Conservation (phyloP, 2,113 vertebrate genomes). For the Nyctereutes procyonoides region DNA sequence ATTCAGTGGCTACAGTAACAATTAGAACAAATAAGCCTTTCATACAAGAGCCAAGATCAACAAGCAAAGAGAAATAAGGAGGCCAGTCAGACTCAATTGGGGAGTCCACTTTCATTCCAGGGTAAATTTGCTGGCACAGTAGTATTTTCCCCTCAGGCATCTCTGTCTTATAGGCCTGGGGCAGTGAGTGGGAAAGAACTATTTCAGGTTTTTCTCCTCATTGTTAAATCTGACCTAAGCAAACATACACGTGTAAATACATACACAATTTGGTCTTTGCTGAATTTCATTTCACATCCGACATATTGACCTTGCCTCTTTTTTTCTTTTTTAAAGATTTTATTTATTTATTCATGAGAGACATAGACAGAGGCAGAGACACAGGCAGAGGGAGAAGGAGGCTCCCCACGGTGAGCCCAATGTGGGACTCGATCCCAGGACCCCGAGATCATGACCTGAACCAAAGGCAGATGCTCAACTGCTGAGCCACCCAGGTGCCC, state of each 20-base stretch:
- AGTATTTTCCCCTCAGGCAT: not conserved
- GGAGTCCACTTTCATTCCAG: not conserved
- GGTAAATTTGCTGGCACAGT: not conserved
- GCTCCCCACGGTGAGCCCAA: too few relatives aligned
- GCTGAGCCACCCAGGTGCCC: too few relatives aligned
- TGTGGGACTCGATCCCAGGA: too few relatives aligned
- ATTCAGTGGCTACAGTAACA: not conserved
- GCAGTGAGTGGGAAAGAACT: not conserved
- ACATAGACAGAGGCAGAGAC: too few relatives aligned
- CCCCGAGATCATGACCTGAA: too few relatives aligned
- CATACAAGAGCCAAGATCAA: not conserved
- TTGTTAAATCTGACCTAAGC: not conserved
- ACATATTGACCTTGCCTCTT: not conserved
- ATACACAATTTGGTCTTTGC: not conserved
- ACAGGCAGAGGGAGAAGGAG: too few relatives aligned
- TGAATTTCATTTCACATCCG: not conserved
- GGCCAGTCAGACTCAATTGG: too few relatives aligned
- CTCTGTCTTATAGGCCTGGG: not conserved
- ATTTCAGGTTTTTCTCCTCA: not conserved
- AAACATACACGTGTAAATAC: not conserved
- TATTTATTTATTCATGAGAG: too few relatives aligned
- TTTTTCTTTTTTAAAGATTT: too few relatives aligned
- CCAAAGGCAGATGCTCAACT: too few relatives aligned
- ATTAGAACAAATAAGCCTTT: not conserved
- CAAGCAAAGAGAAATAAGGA: not conserved